Conservation (phyloP, 2,113 vertebrate genomes). For the Rafetus swinhoei region DNA sequence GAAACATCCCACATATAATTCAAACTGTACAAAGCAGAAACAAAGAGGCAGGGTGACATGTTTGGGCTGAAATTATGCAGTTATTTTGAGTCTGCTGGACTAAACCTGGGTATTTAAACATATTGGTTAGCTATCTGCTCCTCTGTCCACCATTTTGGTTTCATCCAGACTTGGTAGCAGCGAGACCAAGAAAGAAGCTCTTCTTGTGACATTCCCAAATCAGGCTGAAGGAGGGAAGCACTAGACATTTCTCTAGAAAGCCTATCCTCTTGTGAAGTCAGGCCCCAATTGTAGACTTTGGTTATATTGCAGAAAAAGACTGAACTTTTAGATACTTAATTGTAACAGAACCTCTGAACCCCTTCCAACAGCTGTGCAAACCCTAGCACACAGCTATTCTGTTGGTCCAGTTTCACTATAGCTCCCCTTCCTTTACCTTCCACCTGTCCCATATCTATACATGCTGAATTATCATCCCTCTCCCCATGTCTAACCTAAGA, state of each 20-base stretch:
- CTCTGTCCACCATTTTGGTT: background rate
- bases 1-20: background rate
- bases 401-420: background rate
- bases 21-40: background rate
- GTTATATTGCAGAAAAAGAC: background rate
- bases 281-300: background rate
- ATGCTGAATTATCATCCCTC: background rate
- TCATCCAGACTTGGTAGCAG: background rate
- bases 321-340: background rate
- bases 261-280: rapidly evolving
- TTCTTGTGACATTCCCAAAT: background rate
- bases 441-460: background rate
- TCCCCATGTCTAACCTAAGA: background rate
- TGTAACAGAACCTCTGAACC: background rate
- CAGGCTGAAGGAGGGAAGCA: background rate
- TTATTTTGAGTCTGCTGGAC: constrained; percentile 2
- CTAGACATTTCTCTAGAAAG: background rate
- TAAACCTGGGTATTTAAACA: constrained; percentile 1
- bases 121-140: background rate
- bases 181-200: background rate
- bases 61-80: constrained; percentile 6
- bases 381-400: background rate
- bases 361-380: background rate
- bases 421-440: background rate
- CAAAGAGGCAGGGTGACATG: background rate